phyloP scores from a whole-genome alignment of 92 coral and sea anemone genomes.

The Ricordea florida region DNA sequence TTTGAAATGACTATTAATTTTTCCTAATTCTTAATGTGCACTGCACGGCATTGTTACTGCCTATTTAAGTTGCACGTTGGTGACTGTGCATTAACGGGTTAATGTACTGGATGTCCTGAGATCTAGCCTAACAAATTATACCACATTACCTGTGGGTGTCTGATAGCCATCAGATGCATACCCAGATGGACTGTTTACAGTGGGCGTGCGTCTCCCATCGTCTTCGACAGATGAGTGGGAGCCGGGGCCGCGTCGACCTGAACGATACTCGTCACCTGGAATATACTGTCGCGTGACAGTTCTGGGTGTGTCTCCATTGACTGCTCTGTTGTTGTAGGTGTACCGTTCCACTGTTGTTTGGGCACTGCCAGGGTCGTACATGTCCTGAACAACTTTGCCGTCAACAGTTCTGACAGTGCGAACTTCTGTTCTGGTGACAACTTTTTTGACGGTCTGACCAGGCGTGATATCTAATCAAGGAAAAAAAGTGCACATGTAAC shows the following conservation, averaged over 20 bases:
- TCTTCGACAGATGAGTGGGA: conserved; percentile 76
- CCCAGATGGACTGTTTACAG: conserved; percentile 65
- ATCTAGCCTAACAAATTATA: not conserved
- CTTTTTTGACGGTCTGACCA: conserved; percentile 85
- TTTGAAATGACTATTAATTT: too few species aligned
- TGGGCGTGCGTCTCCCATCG: conserved; percentile 80
- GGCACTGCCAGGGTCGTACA: conserved; percentile 70
- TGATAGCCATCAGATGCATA: conserved; percentile 77
- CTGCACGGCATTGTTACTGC: too few species aligned
- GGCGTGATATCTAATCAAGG: conserved; percentile 66
- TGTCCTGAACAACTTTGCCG: conserved; percentile 85
- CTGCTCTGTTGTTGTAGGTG: conserved; percentile 38
- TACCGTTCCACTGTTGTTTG: conserved; percentile 68
- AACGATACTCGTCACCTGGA: conserved; percentile 73
- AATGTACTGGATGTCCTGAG: not conserved
- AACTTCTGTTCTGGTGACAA: conserved; percentile 82
- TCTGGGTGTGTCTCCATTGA: conserved; percentile 53
- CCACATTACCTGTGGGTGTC: conserved; percentile 51
- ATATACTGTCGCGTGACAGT: conserved; percentile 57
- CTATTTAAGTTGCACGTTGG: too few species aligned
- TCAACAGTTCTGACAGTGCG: conserved; percentile 75
- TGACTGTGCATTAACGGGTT: not conserved
- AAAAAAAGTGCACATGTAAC: not conserved
- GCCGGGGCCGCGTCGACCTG: conserved; percentile 67
- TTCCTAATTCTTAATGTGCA: too few species aligned